Conservation (phyloP, 2,888 invertebrate species). For the Leistus spinibarbis region DNA sequence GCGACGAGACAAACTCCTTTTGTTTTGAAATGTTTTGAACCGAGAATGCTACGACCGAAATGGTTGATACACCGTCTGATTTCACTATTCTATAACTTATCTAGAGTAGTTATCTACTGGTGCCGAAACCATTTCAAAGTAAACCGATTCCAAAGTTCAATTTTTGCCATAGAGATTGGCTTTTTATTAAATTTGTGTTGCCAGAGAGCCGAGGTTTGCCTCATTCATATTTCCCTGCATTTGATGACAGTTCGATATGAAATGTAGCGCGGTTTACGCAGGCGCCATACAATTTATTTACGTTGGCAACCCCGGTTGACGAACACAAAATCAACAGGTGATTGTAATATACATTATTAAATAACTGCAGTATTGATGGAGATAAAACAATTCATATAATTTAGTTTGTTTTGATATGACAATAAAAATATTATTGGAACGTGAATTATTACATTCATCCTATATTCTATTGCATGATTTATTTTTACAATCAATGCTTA, state of each 20-base stretch:
- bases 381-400: background rate
- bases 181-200: background rate
- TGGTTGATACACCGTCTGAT: too few species aligned
- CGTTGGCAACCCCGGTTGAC: background rate
- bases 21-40: too few species aligned
- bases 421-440: background rate
- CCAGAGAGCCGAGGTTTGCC: background rate
- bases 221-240: background rate
- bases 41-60: too few species aligned
- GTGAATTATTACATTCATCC: too few species aligned
- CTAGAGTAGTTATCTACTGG: background rate
- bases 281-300: background rate
- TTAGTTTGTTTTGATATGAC: background rate
- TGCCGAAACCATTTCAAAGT: background rate
- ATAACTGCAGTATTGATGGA: background rate
- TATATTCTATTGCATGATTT: background rate
- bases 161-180: background rate
- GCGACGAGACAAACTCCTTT: too few species aligned
- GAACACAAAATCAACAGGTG: background rate
- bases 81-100: background rate
- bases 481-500: background rate
- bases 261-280: background rate
- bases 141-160: background rate
- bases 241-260: background rate
- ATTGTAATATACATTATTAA: background rate